Evolutionary conservation across 1,140 invertebrate genomes (phyloP), one percentile per base, ranked within the genome.

Genomic region (Caligus rogercresseyi): DNA sequence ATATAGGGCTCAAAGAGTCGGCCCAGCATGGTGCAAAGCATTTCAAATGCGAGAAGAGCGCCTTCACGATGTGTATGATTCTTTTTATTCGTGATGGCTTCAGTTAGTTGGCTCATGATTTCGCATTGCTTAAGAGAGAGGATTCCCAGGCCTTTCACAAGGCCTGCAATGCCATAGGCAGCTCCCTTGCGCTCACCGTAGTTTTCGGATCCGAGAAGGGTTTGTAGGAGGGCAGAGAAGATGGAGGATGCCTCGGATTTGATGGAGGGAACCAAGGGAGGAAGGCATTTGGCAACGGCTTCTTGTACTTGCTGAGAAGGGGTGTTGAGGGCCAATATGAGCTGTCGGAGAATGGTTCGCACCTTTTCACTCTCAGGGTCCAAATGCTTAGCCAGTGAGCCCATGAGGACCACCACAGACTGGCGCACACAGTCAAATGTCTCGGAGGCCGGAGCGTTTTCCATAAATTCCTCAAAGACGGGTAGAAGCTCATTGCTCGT

Each of bases 1-100:
- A 98, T 91, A 74, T 98, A 99, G 0, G 95, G 95, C 73, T 99
- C 96, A 76, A 98, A 98, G 31, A 98, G 75, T 63, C 92, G 82
- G 0, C 93, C 93, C 67, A 98, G 77, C 79, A 93, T 91, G 65
- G 83, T 84, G 73, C 90, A 98, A 15, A 99, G 76, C 83, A 96
- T 92, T 76, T 98, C 94, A 77, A 98, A 91, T 1, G 91, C 93
- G 77, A 99, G 92, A 19, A 98, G 73, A 1, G 93, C 91, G 62
- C 93, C 83, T 74, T 81, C 78, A 67, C 78, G 70, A 25, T 75
- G 71, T 25, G 72, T 69, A 13, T 72, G 69, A 53, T 77, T 75
- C 66, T 79, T 75, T 70, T 97, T 97, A 72, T 97, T 88, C 72
- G 96, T 89, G 69, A 98, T 91, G 64, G 90, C 91, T 57, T 85